These are phyloP conservation scores for Catharus fuscescens DNA, from an alignment of 2,113 vertebrate genomes.

Conservation along the genomic window DNA sequence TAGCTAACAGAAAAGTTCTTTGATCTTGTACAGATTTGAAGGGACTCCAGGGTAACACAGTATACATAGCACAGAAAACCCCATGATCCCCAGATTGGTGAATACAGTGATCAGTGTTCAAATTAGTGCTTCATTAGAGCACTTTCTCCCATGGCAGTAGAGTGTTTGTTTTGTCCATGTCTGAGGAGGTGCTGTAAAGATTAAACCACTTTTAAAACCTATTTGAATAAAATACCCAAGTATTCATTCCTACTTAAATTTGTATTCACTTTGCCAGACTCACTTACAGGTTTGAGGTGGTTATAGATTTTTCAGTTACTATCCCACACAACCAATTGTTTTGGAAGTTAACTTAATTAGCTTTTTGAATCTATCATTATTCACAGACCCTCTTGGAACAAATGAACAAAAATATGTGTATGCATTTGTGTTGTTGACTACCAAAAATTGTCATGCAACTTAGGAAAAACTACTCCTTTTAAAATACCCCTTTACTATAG, in stretches of 20 bases:
- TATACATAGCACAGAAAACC: background rate
- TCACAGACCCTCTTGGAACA: background rate
- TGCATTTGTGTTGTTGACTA: background rate
- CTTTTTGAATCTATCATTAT: background rate
- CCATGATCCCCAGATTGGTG: background rate
- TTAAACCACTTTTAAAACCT: background rate
- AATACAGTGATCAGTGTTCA: background rate
- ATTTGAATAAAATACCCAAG: background rate
- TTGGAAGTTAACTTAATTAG: background rate
- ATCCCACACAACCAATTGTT: background rate
- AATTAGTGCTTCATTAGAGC: background rate
- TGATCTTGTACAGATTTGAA: background rate
- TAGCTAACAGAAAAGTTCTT: background rate
- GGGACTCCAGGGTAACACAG: background rate
- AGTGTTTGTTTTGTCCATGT: background rate
- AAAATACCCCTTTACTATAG: background rate
- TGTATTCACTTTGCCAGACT: background rate
- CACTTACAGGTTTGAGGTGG: background rate
- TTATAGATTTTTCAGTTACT: background rate
- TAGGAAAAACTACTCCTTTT: background rate
- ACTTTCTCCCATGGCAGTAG: background rate
- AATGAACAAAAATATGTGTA: background rate
- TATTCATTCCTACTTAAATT: background rate
- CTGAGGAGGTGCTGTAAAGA: background rate
- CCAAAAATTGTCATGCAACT: background rate